These are phyloP conservation scores for Lycophotia porphyrea DNA, from an alignment of 2,888 invertebrate genomes.

Conservation along the genomic window DNA sequence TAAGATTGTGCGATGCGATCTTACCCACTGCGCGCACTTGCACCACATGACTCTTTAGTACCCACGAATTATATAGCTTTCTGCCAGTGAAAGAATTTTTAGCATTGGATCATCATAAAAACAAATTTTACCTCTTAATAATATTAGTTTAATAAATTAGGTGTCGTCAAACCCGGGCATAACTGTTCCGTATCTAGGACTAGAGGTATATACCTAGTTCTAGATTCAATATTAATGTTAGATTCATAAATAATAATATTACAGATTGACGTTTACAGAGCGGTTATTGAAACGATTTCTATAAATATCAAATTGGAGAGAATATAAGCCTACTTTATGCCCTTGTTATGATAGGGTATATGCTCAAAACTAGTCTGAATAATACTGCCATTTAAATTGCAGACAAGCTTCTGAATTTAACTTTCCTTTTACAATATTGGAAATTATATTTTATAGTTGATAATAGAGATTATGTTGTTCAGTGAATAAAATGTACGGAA, in stretches of 20 bases:
- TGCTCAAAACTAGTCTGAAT: conserved; percentile 22
- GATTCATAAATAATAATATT: conserved; percentile 23
- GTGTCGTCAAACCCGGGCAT: background rate
- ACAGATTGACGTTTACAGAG: conserved; percentile 1
- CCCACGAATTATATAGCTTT: too few relatives aligned
- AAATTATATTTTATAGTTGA: conserved; percentile 19
- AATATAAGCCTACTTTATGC: conserved; percentile 31
- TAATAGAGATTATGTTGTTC: conserved; percentile 23
- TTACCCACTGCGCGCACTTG: too few relatives aligned
- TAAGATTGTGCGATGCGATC: too few relatives aligned
- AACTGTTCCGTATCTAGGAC: background rate
- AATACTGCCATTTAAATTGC: conserved; percentile 31
- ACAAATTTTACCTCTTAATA: too few relatives aligned
- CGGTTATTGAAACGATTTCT: conserved; percentile 29
- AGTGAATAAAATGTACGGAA: conserved; percentile 4
- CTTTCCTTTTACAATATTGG: conserved; percentile 34
- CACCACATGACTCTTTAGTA: too few relatives aligned
- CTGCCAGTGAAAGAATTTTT: too few relatives aligned
- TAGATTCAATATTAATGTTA: background rate
- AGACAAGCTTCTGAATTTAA: conserved; percentile 13
- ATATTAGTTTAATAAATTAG: background rate
- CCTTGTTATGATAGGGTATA: conserved; percentile 27
- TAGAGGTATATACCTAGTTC: background rate
- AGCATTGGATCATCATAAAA: too few relatives aligned
- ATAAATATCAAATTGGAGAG: conserved; percentile 20